Evolutionary conservation across 1,140 invertebrate genomes (phyloP), one percentile per base, ranked within the genome.

Genomic region (Drosophila guanche): DNA sequence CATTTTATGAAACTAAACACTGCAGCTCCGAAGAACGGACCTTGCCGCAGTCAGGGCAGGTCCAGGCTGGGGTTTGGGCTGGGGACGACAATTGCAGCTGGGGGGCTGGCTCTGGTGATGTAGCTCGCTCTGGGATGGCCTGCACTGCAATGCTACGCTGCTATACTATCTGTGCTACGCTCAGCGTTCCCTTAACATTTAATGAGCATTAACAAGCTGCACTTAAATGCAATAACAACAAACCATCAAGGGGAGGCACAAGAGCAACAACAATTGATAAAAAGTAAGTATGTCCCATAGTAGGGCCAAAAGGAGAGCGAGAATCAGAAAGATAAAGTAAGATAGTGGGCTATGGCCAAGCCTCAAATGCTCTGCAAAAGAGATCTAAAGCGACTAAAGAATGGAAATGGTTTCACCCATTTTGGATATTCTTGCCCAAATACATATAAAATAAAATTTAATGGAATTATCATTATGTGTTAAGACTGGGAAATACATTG

Each of bases 201-300:
- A 88, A 88, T 88, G 78, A 88, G 83, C 83, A 89, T 88, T 88
- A 88, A 88, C 83, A 88, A 88, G 83, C 84, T 88, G 83, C 84
- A 88, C 83, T 88, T 88, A 83, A 88, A 76, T 76, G 63, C 79
- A 88, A 83, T 78, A 88, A 88, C 83, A 83, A 79, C 53, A 76
- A 60, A 53, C 61, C 27, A 41, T 33, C 27, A 10, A 41, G n/a
- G 52, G 33, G 50, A 22, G 41, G 40, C 29, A 59, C 20, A 69
- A 47, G 48, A 66, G 42, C 73, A 76, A 67, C 75, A 83, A 84
- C 79, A 88, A 88, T 86, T 86, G 83, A 86, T 86, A 86, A 81
- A 76, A 84, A 85, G 69, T 62, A 78, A 74, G 79, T 79, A 78
- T 74, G 65, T 73, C 73, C 47, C 77, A 79, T 52, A 60, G 79